Percentiles rank a stretch among this genome's conserved stretches.
phyloP scores from a whole-genome alignment of 1,140 invertebrate species.

The Drosophila ercepeae region DNA sequence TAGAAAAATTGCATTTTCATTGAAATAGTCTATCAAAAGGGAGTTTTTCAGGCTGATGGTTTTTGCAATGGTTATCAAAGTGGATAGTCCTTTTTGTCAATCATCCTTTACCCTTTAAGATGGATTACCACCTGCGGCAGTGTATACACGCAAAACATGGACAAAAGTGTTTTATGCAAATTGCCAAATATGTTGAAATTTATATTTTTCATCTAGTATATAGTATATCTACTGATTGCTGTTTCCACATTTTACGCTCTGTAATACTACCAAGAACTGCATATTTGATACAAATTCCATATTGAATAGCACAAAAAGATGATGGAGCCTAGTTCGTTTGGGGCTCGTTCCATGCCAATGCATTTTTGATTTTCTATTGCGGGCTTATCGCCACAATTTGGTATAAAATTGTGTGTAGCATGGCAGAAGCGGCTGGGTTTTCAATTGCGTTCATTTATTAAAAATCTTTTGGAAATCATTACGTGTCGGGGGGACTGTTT shows the following conservation, averaged over 20 bases:
- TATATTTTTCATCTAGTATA: not conserved
- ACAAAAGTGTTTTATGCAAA: conserved; percentile 24
- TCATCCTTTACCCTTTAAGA: not conserved
- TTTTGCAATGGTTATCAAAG: not conserved
- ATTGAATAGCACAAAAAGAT: conserved; percentile 21
- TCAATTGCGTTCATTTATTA: conserved; percentile 32
- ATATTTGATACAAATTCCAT: conserved; percentile 44
- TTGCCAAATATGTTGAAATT: conserved; percentile 12
- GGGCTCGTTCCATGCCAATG: conserved; percentile 37
- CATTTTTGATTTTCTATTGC: conserved; percentile 46
- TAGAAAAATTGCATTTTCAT: not conserved
- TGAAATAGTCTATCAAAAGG: conserved; percentile 9
- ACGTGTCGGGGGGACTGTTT: not conserved
- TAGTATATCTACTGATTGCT: conserved; percentile 26
- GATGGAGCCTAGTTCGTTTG: not conserved
- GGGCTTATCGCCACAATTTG: conserved; percentile 20
- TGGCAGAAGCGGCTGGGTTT: conserved; percentile 10
- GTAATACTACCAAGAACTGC: conserved; percentile 24
- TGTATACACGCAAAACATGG: conserved; percentile 1
- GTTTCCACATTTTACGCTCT: conserved; percentile 9
- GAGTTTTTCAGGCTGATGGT: not conserved
- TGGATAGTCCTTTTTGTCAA: not conserved
- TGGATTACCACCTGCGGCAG: not conserved
- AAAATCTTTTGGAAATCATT: conserved; percentile 42
- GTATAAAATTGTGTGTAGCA: conserved; percentile 18